Evolutionary conservation across 1,140 invertebrate genomes (phyloP).

Genomic region (Thalassaphorura encarpata): DNA sequence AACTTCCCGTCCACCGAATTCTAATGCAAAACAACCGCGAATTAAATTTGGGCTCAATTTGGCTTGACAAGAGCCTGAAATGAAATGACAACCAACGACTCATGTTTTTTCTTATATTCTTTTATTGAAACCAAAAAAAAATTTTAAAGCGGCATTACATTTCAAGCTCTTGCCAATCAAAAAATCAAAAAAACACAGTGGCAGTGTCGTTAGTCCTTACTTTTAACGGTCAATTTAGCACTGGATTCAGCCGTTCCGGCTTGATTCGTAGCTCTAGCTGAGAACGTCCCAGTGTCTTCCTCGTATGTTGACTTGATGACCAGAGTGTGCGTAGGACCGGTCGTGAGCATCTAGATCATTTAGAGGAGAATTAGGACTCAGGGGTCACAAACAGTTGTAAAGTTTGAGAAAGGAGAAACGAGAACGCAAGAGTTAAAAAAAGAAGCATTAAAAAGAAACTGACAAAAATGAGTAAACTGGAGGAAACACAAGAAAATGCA

Average conservation of each 20-base stretch:
- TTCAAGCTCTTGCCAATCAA: neutral
- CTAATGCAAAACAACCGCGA: neutral
- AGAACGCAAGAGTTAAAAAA: neutral
- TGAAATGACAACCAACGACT: neutral
- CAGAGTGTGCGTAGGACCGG: constrained; percentile 77
- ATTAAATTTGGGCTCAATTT: neutral
- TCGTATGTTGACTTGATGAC: constrained; percentile 84
- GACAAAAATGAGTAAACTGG: neutral
- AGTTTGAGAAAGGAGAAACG: neutral
- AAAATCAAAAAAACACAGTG: neutral
- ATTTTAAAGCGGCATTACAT: neutral
- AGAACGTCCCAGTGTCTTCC: constrained; percentile 87
- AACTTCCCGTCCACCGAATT: neutral
- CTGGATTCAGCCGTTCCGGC: constrained; percentile 84
- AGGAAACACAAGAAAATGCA: neutral
- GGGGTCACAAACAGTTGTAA: neutral
- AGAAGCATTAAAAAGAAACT: neutral
- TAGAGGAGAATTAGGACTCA: neutral
- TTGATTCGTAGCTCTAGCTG: constrained; percentile 77
- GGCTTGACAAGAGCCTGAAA: neutral
- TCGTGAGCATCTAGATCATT: constrained; percentile 63
- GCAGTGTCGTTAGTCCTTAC: constrained; percentile 65
- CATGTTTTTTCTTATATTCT: neutral
- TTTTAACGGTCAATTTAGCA: constrained; percentile 89
- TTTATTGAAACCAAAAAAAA: neutral